A percentile compares a stretch with the other conserved stretches of the same genome.
These are phyloP conservation scores for Bradysia coprophila DNA, from an alignment of 1,140 invertebrate genomes.

Conservation along the genomic window DNA sequence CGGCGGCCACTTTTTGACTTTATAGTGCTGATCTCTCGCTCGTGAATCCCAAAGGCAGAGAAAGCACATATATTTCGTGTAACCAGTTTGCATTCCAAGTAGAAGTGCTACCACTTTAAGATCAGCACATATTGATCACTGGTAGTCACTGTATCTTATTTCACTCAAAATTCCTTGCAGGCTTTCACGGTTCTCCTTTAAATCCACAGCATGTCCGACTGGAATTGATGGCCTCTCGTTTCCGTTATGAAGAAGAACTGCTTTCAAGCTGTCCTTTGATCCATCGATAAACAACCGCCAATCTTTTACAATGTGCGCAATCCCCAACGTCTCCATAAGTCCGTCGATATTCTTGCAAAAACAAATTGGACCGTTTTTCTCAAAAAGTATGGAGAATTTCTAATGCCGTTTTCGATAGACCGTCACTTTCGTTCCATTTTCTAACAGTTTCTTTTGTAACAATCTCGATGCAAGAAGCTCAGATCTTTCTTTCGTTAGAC, in stretches of 20 bases:
- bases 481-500: constrained; percentile 10
- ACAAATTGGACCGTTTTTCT: constrained; percentile 7
- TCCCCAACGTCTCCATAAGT: constrained; percentile 11
- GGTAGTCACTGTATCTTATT: constrained; percentile 16
- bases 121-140: constrained; percentile 14
- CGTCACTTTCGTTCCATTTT: too few relatives aligned
- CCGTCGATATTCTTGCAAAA: constrained; percentile 14
- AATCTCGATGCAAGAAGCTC: constrained; percentile 12
- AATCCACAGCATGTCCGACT: constrained; percentile 12
- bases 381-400: too few relatives aligned
- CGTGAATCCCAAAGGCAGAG: constrained; percentile 15
- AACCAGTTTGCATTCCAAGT: constrained; percentile 16
- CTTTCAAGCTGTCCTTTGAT: constrained; percentile 20
- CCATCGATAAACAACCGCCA: constrained; percentile 18
- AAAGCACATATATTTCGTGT: constrained; percentile 20
- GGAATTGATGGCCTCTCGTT: constrained; percentile 16
- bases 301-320: constrained; percentile 6
- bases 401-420: too few relatives aligned
- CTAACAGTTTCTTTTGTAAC: constrained; percentile 5
- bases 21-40: constrained; percentile 8
- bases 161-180: constrained; percentile 10
- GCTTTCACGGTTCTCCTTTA: constrained; percentile 19
- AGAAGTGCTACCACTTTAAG: constrained; percentile 15
- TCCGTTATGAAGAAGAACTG: too few relatives aligned
- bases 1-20: constrained; percentile 7